Percentiles rank a stretch among this genome's conserved stretches.
Evolutionary conservation across 2,888 invertebrate species (phyloP).

Genomic region (Parascotia fuliginaria): DNA sequence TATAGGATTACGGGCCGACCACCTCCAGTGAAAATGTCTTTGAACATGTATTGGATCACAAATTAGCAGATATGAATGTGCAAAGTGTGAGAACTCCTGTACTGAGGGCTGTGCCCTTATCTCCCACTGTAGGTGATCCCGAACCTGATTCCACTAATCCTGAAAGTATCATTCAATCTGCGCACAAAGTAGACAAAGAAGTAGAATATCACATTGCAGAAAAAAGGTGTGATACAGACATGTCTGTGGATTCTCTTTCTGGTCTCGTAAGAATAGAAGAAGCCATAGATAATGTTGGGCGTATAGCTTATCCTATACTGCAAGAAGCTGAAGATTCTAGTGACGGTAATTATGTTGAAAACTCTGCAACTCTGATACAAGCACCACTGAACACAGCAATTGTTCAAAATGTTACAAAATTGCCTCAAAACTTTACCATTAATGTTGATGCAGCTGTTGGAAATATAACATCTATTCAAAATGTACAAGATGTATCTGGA

Average conservation of each 20-base stretch:
- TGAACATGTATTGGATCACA: conserved; percentile 78
- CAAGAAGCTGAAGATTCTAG: conserved; percentile 74
- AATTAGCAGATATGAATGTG: conserved; percentile 81
- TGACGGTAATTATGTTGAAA: conserved; percentile 75
- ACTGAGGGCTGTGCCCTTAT: conserved; percentile 72
- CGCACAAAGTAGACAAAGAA: conserved; percentile 72
- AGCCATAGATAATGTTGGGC: conserved; percentile 70
- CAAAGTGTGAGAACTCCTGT: conserved; percentile 79
- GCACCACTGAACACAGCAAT: conserved; percentile 76
- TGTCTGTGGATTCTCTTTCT: conserved; percentile 75
- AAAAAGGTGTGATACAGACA: conserved; percentile 69
- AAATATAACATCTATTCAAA: conserved; percentile 79
- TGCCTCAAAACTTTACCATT: conserved; percentile 80
- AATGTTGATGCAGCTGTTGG: conserved; percentile 80
- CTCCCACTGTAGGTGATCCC: conserved; percentile 69
- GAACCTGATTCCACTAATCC: conserved; percentile 81
- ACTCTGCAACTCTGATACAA: conserved; percentile 74
- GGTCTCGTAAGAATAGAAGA: conserved; percentile 79
- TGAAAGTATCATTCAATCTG: conserved; percentile 76
- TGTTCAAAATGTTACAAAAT: conserved; percentile 79
- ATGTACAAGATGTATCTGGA: conserved; percentile 78
- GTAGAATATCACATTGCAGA: conserved; percentile 76
- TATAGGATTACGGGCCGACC: conserved; percentile 84
- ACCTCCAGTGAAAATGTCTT: conserved; percentile 82
- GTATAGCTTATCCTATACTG: conserved; percentile 73